These are phyloP conservation scores for Agriopis aurantiaria DNA, from an alignment of 2,888 invertebrate genomes.

Conservation along the genomic window DNA sequence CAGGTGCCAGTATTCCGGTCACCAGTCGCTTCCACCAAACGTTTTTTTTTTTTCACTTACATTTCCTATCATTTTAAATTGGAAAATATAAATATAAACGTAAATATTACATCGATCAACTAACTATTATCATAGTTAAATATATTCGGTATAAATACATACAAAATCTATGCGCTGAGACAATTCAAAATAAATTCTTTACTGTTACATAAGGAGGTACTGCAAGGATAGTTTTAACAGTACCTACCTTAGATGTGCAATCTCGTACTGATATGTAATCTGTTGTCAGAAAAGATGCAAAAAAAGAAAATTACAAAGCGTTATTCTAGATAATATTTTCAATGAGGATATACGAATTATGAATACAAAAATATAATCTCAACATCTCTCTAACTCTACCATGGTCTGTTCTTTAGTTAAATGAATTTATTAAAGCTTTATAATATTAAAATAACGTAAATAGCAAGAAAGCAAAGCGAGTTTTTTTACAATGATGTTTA, in stretches of 20 bases:
- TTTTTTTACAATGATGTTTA: slow-evolving; percentile 6
- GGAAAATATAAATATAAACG: not conserved
- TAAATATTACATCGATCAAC: not conserved
- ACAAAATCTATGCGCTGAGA: slow-evolving; percentile 20
- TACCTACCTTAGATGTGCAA: slow-evolving; percentile 18
- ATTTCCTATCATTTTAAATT: not conserved
- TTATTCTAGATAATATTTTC: slow-evolving; percentile 10
- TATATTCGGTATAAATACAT: slow-evolving; percentile 16
- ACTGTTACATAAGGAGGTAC: slow-evolving; percentile 6
- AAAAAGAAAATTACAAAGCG: not conserved
- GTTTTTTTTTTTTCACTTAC: no score
- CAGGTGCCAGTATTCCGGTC: no score
- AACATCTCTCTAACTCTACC: slow-evolving; percentile 18
- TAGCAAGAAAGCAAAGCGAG: slow-evolving; percentile 23
- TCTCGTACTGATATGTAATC: slow-evolving; percentile 31
- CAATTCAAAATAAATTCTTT: slow-evolving; percentile 19
- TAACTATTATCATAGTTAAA: not conserved
- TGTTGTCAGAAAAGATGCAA: slow-evolving; percentile 13
- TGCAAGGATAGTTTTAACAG: not conserved
- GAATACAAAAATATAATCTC: slow-evolving; percentile 28
- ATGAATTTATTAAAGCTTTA: slow-evolving; percentile 25
- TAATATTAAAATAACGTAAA: slow-evolving; percentile 1
- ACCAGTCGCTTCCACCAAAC: no score
- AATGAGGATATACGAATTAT: slow-evolving; percentile 17
- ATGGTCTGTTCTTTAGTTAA: slow-evolving; percentile 22